Conservation (phyloP, 2,797 vertebrate species). For the Macrochelys suwanniensis region DNA sequence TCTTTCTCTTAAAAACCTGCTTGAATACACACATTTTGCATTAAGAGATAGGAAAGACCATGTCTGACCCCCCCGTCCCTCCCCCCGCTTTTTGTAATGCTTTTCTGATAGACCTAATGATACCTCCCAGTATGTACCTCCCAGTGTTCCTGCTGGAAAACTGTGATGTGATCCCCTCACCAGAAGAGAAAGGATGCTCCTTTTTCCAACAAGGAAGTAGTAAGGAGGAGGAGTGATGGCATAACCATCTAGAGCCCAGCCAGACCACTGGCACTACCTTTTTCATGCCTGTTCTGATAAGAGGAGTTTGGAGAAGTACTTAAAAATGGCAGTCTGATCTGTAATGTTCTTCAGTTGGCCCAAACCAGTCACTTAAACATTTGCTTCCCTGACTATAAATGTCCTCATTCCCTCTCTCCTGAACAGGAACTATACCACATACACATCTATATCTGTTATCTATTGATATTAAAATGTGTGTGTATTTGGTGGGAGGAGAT, state of each 20-base stretch:
- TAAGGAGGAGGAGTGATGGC: background rate
- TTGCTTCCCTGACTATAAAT: background rate
- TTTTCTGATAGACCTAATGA: background rate
- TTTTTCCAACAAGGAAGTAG: background rate
- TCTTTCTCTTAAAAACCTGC: background rate
- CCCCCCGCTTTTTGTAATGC: background rate
- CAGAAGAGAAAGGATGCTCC: background rate
- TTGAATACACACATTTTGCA: background rate
- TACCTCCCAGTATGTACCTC: rapidly evolving
- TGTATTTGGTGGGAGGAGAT: background rate
- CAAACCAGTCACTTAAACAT: background rate
- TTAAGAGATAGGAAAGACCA: background rate
- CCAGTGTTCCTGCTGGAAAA: background rate
- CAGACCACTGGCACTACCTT: background rate
- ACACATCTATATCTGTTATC: background rate
- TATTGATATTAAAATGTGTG: background rate
- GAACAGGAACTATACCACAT: background rate
- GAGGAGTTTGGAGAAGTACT: background rate
- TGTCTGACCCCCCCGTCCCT: background rate
- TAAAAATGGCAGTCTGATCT: background rate
- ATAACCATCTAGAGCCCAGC: background rate
- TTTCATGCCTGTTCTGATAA: background rate
- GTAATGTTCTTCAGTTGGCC: background rate
- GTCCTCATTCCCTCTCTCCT: background rate
- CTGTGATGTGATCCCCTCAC: background rate